These are phyloP conservation scores for Parotia lawesii DNA, from an alignment of 2,113 vertebrate genomes.

Conservation along the genomic window DNA sequence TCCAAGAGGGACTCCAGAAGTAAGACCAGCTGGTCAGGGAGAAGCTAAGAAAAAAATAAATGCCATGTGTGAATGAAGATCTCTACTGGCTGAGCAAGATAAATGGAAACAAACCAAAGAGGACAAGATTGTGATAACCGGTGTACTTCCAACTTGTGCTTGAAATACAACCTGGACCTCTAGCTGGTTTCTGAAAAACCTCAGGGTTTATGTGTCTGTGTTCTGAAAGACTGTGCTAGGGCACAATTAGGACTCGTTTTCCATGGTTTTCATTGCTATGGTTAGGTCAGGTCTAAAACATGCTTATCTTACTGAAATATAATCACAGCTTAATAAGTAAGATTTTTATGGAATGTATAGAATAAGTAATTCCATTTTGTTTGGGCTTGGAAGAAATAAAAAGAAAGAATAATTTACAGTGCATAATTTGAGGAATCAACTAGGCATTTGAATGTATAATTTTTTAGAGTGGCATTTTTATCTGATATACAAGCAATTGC, in stretches of 20 bases:
- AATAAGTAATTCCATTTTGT: background rate
- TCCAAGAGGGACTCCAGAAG: slow-evolving; percentile 89
- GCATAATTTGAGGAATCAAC: background rate
- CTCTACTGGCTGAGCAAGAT: background rate
- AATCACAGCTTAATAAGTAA: background rate
- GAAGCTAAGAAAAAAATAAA: slow-evolving; percentile 79
- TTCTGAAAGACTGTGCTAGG: background rate
- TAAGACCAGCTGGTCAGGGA: slow-evolving; percentile 88
- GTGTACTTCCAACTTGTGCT: background rate
- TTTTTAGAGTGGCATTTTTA: background rate
- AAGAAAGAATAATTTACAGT: background rate
- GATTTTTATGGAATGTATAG: background rate
- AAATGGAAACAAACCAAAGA: slow-evolving; percentile 8
- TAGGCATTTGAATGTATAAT: background rate
- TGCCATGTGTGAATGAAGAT: background rate
- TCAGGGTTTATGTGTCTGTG: background rate
- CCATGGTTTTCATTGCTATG: background rate
- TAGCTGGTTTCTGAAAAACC: background rate
- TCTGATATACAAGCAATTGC: background rate
- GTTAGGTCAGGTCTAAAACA: slow-evolving; percentile 10
- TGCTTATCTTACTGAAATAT: slow-evolving; percentile 5
- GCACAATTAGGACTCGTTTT: background rate
- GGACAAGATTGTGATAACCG: background rate
- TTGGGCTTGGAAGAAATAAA: background rate
- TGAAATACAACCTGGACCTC: background rate